Conservation (phyloP, 35 echinoderm and acorn worm species). For the Nesometra sesokonis region DNA sequence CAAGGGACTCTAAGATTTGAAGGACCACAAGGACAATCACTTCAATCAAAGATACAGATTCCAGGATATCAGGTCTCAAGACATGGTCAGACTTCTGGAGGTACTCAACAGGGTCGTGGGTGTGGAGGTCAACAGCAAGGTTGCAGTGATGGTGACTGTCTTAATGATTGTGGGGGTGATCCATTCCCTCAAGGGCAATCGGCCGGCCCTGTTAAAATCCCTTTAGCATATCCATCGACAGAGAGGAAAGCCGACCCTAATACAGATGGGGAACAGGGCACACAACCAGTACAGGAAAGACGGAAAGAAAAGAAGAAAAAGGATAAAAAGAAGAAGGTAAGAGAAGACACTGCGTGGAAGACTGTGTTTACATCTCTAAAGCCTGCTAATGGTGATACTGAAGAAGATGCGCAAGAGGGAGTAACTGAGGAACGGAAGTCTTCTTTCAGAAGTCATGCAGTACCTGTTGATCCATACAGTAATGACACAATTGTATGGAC, state of each 20-base stretch:
- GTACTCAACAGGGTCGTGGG: not conserved
- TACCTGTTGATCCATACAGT: not conserved
- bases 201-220: not conserved
- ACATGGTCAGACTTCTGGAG: not conserved
- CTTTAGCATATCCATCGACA: not conserved
- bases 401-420: not conserved
- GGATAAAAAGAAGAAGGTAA: not conserved
- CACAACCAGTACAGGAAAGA: not conserved
- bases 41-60: not conserved
- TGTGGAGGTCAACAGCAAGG: not conserved
- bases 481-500: constrained; percentile 5
- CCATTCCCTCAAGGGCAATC: not conserved
- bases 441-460: not conserved
- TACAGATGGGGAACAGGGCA: not conserved
- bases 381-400: not conserved
- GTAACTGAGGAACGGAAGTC: not conserved
- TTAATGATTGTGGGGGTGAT: too few relatives aligned
- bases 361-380: not conserved
- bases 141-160: too few relatives aligned
- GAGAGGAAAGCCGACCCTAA: too few relatives aligned
- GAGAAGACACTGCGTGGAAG: not conserved
- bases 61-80: not conserved
- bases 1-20: not conserved
- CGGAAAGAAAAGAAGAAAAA: not conserved
- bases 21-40: not conserved